Percentiles rank a stretch among this genome's conserved stretches.
Conservation (phyloP, 2,888 invertebrate genomes). For the Calameuta idolon region DNA sequence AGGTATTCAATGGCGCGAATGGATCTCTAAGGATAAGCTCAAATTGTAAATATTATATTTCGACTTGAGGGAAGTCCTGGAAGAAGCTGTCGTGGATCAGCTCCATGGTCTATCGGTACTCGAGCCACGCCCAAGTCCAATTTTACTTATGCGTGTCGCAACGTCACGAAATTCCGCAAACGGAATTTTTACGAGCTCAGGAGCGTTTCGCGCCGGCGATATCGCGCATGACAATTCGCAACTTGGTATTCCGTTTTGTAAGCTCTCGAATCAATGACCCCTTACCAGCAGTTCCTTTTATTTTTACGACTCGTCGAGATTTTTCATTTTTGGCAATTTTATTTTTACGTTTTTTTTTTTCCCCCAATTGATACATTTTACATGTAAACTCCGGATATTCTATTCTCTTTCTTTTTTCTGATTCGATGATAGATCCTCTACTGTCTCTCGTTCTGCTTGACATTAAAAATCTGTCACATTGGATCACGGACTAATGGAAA, state of each 20-base stretch:
- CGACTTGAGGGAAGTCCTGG: background rate
- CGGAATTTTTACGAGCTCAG: background rate
- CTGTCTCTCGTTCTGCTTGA: background rate
- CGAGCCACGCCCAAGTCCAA: background rate
- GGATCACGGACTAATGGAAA: too few species aligned
- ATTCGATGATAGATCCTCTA: background rate
- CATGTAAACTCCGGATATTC: background rate
- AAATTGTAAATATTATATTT: background rate
- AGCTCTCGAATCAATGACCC: background rate
- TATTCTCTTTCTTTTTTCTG: background rate
- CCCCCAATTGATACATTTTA: background rate
- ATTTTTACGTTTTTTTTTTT: background rate
- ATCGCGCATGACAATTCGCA: background rate
- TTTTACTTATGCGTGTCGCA: background rate
- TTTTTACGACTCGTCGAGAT: background rate
- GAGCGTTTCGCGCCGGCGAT: background rate
- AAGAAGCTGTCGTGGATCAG: background rate
- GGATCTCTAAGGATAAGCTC: background rate
- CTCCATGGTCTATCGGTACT: background rate
- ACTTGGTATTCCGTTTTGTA: background rate
- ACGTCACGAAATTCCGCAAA: background rate
- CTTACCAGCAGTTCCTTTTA: background rate
- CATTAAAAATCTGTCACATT: background rate
- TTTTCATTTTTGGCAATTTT: background rate
- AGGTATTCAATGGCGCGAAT: background rate